Evolutionary conservation across 1,140 invertebrate genomes (phyloP), one percentile per base, ranked within the genome.

Genomic region (Scaptomyza hsui): DNA sequence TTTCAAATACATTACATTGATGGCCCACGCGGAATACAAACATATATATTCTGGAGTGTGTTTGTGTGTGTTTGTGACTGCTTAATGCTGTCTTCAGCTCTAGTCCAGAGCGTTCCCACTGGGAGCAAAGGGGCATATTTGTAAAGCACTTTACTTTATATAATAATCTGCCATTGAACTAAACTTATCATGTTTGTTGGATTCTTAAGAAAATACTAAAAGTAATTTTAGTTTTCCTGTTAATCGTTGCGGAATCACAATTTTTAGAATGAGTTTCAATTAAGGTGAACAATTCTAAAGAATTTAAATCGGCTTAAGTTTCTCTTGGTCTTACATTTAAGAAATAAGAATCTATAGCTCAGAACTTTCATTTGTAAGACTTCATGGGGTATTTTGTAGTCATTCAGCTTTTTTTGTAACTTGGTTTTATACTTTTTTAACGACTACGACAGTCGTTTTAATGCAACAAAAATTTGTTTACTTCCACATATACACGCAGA

Each of bases 1-100:
- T 74, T 85, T 85, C 77, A 67, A 85, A 77, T 85, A 73, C 69
- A 80, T 68, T 80, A 76, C 81, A 72, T 48, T 55, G 61, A 41
- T 45, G 60, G 55, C 57, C 64, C 42, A 35, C 60, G 53, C 72
- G 57, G 59, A 52, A 47, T 32, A 81, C 65, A 83, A 52, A 44
- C 62, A 32, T 51, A 72, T 72, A 35, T 67, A 49, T 56, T 39
- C 18, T 39, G 19, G 15, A 12, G 24, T 19, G 24, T 41, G 41
- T 32, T 0, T 41, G 16, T n/a, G 10, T 15, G 15, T 44, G 7
- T 26, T 2, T 9, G 35, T 48, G 56, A 51, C 45, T 72, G 39
- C 37, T 51, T 71, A 45, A 57, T 70, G 67, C 45, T 41, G 29
- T 67, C 41, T 72, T 47, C 57, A 35, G 32, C 42, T 39, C 24